Base-by-base conservation (phyloP, 2,888 invertebrate species). In the Stenichneumon culpator region DNA sequence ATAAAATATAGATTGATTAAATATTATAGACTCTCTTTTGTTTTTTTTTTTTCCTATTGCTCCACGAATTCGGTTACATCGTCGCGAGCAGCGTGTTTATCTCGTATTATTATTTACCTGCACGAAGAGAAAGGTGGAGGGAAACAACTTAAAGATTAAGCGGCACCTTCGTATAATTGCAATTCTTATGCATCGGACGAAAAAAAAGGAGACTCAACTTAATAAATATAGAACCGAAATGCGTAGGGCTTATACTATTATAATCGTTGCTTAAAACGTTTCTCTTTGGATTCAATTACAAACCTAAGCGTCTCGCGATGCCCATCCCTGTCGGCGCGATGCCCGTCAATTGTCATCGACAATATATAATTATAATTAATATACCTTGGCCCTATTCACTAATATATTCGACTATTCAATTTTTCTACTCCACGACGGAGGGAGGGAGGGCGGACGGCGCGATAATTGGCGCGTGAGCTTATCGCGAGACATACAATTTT, bases 1-100 rank as follows among this genome's bases (percentile, higher is more conserved):
- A 88, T 87, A 87, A 87, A 88, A 88, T 89, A 88, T 86, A 89
- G 87, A 87, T 87, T 82, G 87, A 86, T 89, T 88, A 88, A 86
- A 88, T 84, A 85, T 79, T 85, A 77, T 84, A 80, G 86, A 83
- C 70, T 86, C 81, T 84, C 74, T 82, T 77, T 86, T 77, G 39
- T 77, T 78, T 65, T 78, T 19, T 70, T 78, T 70, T 54, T 69
- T 57, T 67, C 73, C 44, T 86, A 69, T 79, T 86, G 80, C 81
- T 87, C 72, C 47, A 73, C 69, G 52, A 63, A 52, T 83, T 74
- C 60, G 65, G 25, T 78, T 69, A 69, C 47, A 82, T 79, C 79
- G 82, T 86, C 78, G 54, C 79, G 83, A 73, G 68, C 65, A 73
- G 60, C 70, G 47, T 68, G 36, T 82, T 14, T 65, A 32, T 25